Percentiles rank a stretch among this genome's conserved stretches.
Conservation (phyloP, 1,140 invertebrate genomes). For the Arion vulgaris region DNA sequence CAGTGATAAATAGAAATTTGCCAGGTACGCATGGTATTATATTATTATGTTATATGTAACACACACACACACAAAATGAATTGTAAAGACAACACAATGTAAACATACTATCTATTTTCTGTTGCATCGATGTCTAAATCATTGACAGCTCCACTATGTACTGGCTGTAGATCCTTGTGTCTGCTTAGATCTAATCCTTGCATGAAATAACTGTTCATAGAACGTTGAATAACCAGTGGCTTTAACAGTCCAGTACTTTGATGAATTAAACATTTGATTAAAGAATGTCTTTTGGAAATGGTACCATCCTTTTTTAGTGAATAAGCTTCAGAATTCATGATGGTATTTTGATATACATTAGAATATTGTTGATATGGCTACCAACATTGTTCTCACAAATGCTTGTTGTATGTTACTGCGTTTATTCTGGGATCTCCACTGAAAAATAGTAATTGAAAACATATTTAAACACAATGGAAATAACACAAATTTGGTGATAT, state of each 20-base stretch:
- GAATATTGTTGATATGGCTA: too few species aligned
- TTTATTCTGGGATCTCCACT: too few species aligned
- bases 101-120: constrained; percentile 38
- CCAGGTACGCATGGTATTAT: too few species aligned
- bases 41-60: too few species aligned
- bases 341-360: too few species aligned
- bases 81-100: not conserved
- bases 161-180: constrained; percentile 12
- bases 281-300: not conserved
- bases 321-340: not conserved
- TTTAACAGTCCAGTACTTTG: constrained; percentile 21
- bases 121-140: constrained; percentile 33
- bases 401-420: too few species aligned
- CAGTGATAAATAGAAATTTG: too few species aligned
- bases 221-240: constrained; percentile 9
- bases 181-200: constrained; percentile 11
- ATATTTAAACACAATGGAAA: too few species aligned
- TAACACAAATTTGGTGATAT: too few species aligned
- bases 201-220: constrained; percentile 15
- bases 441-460: too few species aligned
- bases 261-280: not conserved
- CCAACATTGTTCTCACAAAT: too few species aligned
- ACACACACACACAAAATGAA: too few species aligned
- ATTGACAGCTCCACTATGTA: constrained; percentile 12
- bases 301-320: not conserved